Percentiles rank a stretch among this genome's conserved stretches.
Evolutionary conservation across 2,888 invertebrate genomes (phyloP).

Genomic region (Fragum fragum): DNA sequence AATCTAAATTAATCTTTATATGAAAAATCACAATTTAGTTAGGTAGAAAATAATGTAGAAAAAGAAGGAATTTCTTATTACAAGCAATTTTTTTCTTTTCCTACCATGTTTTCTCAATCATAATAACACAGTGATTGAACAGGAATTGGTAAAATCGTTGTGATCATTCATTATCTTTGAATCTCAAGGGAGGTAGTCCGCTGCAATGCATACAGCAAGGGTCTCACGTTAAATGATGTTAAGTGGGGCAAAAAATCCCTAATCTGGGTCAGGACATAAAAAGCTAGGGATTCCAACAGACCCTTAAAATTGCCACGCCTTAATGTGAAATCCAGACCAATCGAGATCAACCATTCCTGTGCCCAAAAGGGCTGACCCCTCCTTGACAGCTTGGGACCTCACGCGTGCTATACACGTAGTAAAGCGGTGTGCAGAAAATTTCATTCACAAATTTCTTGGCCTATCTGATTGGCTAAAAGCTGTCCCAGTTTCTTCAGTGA

Average conservation of each 20-base stretch:
- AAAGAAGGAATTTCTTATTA: too few species aligned
- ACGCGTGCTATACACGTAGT: neutral
- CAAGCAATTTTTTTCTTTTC: too few species aligned
- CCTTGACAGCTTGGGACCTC: neutral
- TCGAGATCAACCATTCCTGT: neutral
- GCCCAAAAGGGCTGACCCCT: slow-evolving; percentile 25
- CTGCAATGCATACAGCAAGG: too few species aligned
- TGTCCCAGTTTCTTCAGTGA: neutral
- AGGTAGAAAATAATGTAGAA: too few species aligned
- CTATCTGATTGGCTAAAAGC: slow-evolving; percentile 14
- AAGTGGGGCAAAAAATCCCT: neutral
- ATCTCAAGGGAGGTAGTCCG: too few species aligned
- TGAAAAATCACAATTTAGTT: too few species aligned
- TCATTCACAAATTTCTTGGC: slow-evolving; percentile 21
- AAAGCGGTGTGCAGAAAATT: neutral
- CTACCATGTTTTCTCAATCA: too few species aligned
- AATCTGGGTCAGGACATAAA: neutral
- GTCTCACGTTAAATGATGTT: neutral
- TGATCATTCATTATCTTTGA: too few species aligned
- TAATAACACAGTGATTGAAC: too few species aligned
- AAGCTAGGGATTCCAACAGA: slow-evolving; percentile 4
- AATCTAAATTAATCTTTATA: too few species aligned
- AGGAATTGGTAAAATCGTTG: too few species aligned
- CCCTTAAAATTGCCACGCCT: neutral
- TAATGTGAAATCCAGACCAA: neutral